A percentile compares a stretch with the other conserved stretches of the same genome.
Conservation (phyloP, 1,140 invertebrate genomes). For the Camponotus floridanus region DNA sequence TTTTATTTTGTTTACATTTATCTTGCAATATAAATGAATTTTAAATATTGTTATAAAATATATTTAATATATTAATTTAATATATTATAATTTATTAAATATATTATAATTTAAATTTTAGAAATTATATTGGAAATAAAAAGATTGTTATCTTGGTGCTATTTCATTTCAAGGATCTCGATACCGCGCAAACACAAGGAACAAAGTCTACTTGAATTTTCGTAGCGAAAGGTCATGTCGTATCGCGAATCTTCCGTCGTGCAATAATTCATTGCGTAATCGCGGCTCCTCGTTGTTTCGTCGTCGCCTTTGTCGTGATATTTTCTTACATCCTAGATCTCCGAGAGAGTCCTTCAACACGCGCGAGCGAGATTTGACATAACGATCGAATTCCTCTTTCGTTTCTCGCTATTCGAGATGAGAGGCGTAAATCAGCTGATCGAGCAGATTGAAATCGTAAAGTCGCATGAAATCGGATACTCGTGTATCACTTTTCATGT, state of each 20-base stretch:
- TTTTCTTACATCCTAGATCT: constrained; percentile 59
- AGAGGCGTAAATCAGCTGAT: constrained; percentile 50
- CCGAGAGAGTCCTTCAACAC: constrained; percentile 60
- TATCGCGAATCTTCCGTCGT: neutral
- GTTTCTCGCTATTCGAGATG: neutral
- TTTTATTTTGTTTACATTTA: neutral
- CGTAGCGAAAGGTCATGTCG: constrained; percentile 60
- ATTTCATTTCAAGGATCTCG: neutral
- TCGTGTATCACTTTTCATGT: constrained; percentile 11
- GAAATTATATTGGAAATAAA: neutral
- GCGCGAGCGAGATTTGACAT: constrained; percentile 38
- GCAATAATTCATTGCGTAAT: constrained; percentile 69
- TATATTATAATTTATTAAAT: no score
- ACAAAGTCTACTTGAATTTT: constrained; percentile 34
- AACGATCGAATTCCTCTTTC: constrained; percentile 39
- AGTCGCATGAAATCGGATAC: constrained; percentile 32
- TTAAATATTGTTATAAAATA: neutral
- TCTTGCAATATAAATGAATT: neutral
- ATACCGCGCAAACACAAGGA: neutral
- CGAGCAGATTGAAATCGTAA: constrained; percentile 52
- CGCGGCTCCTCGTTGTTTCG: constrained; percentile 27
- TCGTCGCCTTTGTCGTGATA: constrained; percentile 44
- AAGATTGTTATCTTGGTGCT: neutral
- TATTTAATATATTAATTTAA: no score
- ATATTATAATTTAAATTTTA: neutral